Conservation (phyloP, 2,797 vertebrate species). For the Pristis pectinata region DNA sequence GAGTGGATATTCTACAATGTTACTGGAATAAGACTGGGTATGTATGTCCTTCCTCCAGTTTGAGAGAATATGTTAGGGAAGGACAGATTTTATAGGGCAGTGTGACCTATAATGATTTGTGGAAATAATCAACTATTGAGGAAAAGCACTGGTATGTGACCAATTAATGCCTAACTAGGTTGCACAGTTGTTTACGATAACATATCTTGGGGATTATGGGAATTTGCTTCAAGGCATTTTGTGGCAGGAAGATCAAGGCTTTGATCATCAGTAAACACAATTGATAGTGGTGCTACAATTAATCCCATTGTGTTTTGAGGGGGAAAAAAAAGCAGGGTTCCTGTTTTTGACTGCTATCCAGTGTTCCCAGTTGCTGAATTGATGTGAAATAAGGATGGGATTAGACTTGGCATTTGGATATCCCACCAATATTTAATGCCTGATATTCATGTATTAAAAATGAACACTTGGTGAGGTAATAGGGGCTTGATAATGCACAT, state of each 20-base stretch:
- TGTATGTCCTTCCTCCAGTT: background rate
- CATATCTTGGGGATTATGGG: background rate
- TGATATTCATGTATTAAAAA: background rate
- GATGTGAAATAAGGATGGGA: background rate
- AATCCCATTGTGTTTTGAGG: background rate
- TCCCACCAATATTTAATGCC: background rate
- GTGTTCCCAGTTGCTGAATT: background rate
- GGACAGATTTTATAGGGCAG: background rate
- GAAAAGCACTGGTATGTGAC: background rate
- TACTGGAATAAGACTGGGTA: background rate
- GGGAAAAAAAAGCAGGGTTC: background rate
- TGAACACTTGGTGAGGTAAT: background rate
- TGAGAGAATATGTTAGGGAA: background rate
- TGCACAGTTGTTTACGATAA: background rate
- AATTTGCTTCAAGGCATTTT: background rate
- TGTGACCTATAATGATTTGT: background rate
- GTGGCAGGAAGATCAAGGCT: background rate
- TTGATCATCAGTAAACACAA: background rate
- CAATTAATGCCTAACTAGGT: background rate
- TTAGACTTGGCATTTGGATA: background rate
- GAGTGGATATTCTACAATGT: background rate
- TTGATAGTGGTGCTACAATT: background rate
- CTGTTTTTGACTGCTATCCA: background rate
- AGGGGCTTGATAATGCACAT: background rate
- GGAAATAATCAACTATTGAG: background rate